phyloP scores from a whole-genome alignment of 2,888 invertebrate species.

The Diarsia brunnea region DNA sequence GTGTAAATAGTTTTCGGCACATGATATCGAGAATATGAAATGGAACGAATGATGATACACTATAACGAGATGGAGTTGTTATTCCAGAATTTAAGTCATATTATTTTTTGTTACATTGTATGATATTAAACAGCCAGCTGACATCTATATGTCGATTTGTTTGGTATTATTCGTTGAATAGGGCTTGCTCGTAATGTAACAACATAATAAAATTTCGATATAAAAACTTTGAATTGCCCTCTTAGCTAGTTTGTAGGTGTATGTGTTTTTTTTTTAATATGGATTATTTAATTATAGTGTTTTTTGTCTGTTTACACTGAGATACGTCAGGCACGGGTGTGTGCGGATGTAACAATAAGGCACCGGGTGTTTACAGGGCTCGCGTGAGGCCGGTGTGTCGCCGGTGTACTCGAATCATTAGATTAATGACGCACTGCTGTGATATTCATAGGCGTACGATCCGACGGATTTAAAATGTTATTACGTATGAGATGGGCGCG shows the following conservation, averaged over 20 bases:
- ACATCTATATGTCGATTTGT: constrained; percentile 51
- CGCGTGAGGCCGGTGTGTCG: constrained; percentile 56
- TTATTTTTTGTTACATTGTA: constrained; percentile 72
- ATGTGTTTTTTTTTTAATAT: constrained; percentile 85
- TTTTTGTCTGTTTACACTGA: constrained; percentile 83
- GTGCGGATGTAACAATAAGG: constrained; percentile 69
- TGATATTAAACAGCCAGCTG: constrained; percentile 67
- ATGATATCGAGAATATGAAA: constrained; percentile 62
- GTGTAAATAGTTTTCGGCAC: constrained; percentile 74
- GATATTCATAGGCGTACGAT: constrained; percentile 84
- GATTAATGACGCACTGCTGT: constrained; percentile 86
- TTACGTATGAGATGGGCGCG: constrained; percentile 60
- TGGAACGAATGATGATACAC: constrained; percentile 62
- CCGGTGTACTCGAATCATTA: constrained; percentile 79
- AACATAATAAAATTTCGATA: constrained; percentile 60
- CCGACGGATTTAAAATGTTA: constrained; percentile 75
- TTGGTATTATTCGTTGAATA: constrained; percentile 56
- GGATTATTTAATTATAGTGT: constrained; percentile 82
- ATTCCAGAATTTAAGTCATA: constrained; percentile 73
- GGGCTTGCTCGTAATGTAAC: constrained; percentile 56
- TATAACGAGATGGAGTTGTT: constrained; percentile 63
- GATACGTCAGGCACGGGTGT: constrained; percentile 78
- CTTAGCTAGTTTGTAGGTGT: constrained; percentile 88
- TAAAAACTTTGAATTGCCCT: constrained; percentile 72
- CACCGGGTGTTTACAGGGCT: constrained; percentile 88